phyloP scores from a whole-genome alignment of 2,113 vertebrate species.

The Sceloporus tristichus region DNA sequence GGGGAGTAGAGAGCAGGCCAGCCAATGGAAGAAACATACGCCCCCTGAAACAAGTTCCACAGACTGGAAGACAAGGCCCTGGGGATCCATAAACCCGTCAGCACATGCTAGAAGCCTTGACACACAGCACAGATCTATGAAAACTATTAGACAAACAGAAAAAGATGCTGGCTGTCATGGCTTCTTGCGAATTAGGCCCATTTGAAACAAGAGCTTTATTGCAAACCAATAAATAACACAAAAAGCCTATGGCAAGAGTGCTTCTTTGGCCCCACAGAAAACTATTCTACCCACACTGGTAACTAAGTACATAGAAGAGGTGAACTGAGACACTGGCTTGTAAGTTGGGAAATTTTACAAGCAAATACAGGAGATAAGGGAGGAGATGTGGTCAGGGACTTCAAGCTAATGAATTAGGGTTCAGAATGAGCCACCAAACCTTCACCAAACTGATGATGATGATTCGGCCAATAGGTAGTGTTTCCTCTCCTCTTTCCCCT shows the following conservation, averaged over 20 bases:
- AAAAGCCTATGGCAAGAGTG: not conserved
- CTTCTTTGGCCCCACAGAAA: not conserved
- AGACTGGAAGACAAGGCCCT: constrained; percentile 28
- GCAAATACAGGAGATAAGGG: not conserved
- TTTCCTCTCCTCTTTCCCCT: no score
- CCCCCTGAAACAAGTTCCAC: not conserved
- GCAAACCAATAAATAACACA: constrained; percentile 3
- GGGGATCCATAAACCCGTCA: constrained; percentile 34
- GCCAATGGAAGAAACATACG: not conserved
- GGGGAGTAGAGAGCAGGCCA: not conserved
- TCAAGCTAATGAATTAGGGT: not conserved
- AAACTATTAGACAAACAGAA: constrained; percentile 27
- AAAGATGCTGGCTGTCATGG: not conserved
- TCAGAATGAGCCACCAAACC: not conserved
- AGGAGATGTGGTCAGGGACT: not conserved
- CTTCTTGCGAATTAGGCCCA: constrained; percentile 23
- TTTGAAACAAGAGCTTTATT: constrained; percentile 18
- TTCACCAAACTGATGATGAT: no score
- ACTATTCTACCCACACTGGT: not conserved
- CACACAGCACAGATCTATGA: constrained; percentile 19
- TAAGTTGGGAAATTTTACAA: not conserved
- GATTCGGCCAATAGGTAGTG: no score
- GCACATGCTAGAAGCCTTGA: constrained; percentile 29
- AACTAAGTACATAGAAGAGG: not conserved
- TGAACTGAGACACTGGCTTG: not conserved